Evolutionary conservation across 2,797 vertebrate genomes (phyloP).

Genomic region (Pangasius mekongensis): DNA sequence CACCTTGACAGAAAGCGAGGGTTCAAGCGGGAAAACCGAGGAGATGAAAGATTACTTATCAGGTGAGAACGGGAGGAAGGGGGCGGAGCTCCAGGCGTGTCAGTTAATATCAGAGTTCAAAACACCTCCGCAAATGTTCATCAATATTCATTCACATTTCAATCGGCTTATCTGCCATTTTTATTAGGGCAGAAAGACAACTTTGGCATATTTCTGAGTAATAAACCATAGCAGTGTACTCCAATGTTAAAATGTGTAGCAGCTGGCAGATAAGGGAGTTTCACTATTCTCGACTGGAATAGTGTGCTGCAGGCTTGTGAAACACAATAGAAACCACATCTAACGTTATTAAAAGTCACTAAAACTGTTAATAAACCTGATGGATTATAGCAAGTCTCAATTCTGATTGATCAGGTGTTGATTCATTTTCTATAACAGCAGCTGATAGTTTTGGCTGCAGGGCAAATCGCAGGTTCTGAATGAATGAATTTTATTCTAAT

Average conservation of each 20-base stretch:
- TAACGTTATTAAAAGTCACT: background rate
- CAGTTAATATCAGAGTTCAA: background rate
- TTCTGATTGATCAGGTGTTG: background rate
- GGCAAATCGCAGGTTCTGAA: background rate
- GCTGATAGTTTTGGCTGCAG: background rate
- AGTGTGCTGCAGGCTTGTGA: too few species aligned
- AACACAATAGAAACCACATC: too few species aligned
- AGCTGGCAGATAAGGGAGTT: too few species aligned
- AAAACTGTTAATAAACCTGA: background rate
- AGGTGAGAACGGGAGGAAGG: background rate
- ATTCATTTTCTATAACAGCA: background rate
- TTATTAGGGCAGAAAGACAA: background rate
- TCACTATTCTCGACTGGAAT: too few species aligned
- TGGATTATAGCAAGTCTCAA: background rate
- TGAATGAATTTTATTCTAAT: background rate
- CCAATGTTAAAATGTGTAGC: background rate
- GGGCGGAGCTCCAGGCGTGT: background rate
- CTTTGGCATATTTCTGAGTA: background rate
- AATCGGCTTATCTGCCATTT: background rate
- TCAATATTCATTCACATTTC: background rate
- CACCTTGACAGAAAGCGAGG: background rate
- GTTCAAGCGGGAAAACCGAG: background rate
- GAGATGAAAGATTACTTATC: background rate
- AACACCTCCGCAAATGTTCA: background rate
- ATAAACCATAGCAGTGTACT: background rate